Percentiles rank a stretch among this genome's conserved stretches.
Conservation (phyloP, 1,140 invertebrate species). For the Matsumurasca onukii region DNA sequence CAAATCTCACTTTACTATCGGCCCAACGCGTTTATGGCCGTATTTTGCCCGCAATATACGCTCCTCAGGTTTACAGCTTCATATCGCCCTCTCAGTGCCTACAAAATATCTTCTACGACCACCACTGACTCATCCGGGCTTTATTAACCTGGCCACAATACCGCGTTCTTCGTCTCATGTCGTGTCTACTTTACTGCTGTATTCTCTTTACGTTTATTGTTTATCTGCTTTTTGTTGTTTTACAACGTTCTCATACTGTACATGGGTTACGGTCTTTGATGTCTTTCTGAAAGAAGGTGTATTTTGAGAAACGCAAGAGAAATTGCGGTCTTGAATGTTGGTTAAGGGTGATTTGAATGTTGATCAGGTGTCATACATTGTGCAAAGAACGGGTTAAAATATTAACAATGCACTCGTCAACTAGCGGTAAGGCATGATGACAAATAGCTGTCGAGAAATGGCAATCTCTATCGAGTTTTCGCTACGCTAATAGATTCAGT, state of each 20-base stretch:
- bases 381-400: too few species aligned
- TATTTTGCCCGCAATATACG: conserved; percentile 14
- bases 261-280: too few species aligned
- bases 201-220: conserved; percentile 9
- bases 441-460: too few species aligned
- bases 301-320: too few species aligned
- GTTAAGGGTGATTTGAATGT: too few species aligned
- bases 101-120: conserved; percentile 4
- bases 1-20: conserved; percentile 18
- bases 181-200: background rate
- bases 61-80: conserved; percentile 9
- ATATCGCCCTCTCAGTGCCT: conserved; percentile 7
- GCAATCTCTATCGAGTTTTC: too few species aligned
- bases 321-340: too few species aligned
- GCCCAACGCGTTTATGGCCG: conserved; percentile 9
- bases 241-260: background rate
- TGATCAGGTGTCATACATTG: too few species aligned
- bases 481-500: too few species aligned
- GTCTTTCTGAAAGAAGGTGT: too few species aligned
- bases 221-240: conserved; percentile 18
- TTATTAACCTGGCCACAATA: background rate
- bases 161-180: background rate
- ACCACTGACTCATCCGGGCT: background rate
- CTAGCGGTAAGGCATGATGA: too few species aligned
- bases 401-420: too few species aligned